phyloP scores from a whole-genome alignment of 1,140 invertebrate species.

The Drosophila setifemur region DNA sequence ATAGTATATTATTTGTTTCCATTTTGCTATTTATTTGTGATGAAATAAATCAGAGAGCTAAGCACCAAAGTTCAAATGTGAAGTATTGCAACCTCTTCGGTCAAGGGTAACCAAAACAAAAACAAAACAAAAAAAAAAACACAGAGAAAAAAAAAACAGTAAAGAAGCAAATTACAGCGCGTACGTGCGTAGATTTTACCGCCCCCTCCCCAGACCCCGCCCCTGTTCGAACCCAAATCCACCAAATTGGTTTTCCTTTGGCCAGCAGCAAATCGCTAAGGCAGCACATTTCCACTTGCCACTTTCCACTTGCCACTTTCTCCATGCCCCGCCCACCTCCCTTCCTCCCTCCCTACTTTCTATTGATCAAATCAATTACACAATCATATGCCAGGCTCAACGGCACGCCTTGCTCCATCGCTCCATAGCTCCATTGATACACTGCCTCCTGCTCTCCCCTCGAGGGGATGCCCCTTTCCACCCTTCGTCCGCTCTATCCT shows the following conservation, averaged over 20 bases:
- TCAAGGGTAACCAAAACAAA: not conserved
- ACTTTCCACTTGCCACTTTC: conserved; percentile 7
- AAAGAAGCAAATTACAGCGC: conserved; percentile 37
- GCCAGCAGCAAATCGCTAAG: conserved; percentile 44
- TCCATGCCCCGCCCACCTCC: not conserved
- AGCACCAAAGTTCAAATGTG: no score
- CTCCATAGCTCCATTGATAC: no score
- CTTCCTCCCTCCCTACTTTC: conserved; percentile 10
- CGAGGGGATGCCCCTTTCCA: not conserved
- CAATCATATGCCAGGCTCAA: conserved; percentile 67
- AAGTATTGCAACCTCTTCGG: not conserved
- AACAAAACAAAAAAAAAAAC: not conserved
- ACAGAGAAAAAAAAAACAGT: no score
- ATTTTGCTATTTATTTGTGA: no score
- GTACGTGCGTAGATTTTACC: conserved; percentile 50
- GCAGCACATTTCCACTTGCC: conserved; percentile 39
- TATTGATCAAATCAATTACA: conserved; percentile 79
- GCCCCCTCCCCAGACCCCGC: not conserved
- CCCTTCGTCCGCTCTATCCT: conserved; percentile 8
- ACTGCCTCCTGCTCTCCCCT: not conserved
- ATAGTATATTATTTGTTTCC: no score
- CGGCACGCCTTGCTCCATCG: conserved; percentile 36
- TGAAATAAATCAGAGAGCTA: no score
- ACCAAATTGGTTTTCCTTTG: conserved; percentile 56
- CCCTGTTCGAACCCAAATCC: conserved; percentile 2